A percentile compares a stretch with the other conserved stretches of the same genome.
These are phyloP conservation scores for Pseudomyrmex pallidus DNA, from an alignment of 1,140 invertebrate species.

Conservation along the genomic window DNA sequence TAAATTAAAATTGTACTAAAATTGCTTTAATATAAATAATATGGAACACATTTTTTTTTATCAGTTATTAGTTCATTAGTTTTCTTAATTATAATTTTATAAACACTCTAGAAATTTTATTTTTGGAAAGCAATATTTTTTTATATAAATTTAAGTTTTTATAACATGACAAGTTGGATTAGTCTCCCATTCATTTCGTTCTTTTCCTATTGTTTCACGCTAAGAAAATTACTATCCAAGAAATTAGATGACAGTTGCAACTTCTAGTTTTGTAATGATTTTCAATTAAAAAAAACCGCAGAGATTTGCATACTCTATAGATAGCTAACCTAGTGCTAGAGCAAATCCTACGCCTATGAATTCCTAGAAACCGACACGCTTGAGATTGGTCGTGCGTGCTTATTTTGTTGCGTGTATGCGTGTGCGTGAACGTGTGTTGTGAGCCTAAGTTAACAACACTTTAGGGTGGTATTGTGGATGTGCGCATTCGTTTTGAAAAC, in stretches of 20 bases:
- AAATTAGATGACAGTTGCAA: not conserved
- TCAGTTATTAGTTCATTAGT: too few species aligned
- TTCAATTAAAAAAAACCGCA: not conserved
- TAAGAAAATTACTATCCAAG: not conserved
- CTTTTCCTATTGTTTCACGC: not conserved
- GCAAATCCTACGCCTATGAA: constrained; percentile 76
- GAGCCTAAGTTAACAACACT: too few species aligned
- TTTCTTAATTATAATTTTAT: too few species aligned
- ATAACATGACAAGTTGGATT: not conserved
- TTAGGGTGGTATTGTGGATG: too few species aligned
- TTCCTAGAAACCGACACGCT: constrained; percentile 77
- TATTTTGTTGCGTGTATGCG: constrained; percentile 17
- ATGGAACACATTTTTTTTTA: too few species aligned
- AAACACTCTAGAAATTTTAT: too few species aligned
- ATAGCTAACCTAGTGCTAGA: not conserved
- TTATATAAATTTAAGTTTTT: not conserved
- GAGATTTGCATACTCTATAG: not conserved
- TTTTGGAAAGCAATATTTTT: not conserved
- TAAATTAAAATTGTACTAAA: too few species aligned
- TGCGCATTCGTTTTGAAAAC: too few species aligned
- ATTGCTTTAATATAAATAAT: too few species aligned
- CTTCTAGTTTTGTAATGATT: not conserved
- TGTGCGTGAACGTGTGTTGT: not conserved
- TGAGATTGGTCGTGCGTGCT: constrained; percentile 66
- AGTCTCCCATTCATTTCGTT: not conserved